These are phyloP conservation scores for Lampris incognitus DNA, from an alignment of 2,113 vertebrate species.

Conservation along the genomic window DNA sequence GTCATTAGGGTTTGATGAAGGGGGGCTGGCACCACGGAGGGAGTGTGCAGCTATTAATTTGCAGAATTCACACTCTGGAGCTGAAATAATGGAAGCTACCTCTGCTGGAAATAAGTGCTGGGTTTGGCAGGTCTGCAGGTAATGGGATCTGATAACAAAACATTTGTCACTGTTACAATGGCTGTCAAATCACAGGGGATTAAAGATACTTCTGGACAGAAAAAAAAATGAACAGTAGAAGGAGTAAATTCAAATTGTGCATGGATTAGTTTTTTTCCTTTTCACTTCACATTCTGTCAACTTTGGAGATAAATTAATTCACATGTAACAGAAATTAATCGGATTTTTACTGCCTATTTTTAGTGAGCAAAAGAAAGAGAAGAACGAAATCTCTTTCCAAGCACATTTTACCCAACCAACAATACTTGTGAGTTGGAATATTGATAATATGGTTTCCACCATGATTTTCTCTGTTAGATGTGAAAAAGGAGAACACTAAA, in stretches of 20 bases:
- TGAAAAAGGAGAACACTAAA: neutral
- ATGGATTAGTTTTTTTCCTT: neutral
- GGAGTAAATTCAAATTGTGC: neutral
- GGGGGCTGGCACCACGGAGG: slow-evolving; percentile 40
- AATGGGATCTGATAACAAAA: slow-evolving; percentile 24
- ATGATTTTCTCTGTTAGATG: too few species aligned
- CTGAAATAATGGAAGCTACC: neutral
- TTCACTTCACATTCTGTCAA: neutral
- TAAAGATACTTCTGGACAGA: neutral
- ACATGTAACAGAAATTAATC: neutral
- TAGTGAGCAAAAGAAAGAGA: too few species aligned
- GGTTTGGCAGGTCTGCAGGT: neutral
- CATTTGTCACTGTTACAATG: neutral
- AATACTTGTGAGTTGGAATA: too few species aligned
- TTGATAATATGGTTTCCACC: too few species aligned
- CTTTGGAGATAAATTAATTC: neutral
- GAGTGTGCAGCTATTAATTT: slow-evolving; percentile 58
- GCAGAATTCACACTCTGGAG: slow-evolving; percentile 38
- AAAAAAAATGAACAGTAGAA: too few species aligned
- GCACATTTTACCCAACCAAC: too few species aligned
- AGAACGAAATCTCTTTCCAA: too few species aligned
- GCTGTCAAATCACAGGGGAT: neutral
- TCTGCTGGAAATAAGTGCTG: slow-evolving; percentile 2
- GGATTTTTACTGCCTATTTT: neutral
- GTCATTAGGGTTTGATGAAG: slow-evolving; percentile 66